phyloP scores from a whole-genome alignment of 2,888 invertebrate genomes.

The Linnaemya tessellans region DNA sequence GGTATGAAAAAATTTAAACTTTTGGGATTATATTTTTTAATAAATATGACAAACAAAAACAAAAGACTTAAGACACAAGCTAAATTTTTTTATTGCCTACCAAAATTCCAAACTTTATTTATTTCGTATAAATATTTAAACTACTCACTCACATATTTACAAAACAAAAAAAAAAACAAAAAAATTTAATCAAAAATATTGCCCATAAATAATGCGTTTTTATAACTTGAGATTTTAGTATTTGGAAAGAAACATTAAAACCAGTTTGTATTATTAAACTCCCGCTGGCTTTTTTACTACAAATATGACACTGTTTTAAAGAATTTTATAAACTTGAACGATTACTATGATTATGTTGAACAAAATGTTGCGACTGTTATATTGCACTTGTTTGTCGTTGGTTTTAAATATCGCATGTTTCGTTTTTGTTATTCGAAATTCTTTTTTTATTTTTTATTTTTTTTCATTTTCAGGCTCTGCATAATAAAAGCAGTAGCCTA shows the following conservation, averaged over 20 bases:
- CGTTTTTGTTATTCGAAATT: not conserved
- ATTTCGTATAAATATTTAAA: not conserved
- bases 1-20: too few species aligned
- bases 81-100: too few species aligned
- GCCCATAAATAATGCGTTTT: not conserved
- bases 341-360: slow-evolving; percentile 36
- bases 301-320: slow-evolving; percentile 48
- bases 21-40: not conserved
- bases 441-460: not conserved
- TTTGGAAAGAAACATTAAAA: slow-evolving; percentile 15
- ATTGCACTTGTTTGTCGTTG: slow-evolving; percentile 26
- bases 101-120: too few species aligned
- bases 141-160: not conserved
- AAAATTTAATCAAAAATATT: not conserved
- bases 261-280: slow-evolving; percentile 56
- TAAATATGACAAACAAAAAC: too few species aligned
- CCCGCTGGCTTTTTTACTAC: slow-evolving; percentile 55
- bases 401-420: slow-evolving; percentile 57
- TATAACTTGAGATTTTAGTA: not conserved
- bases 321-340: slow-evolving; percentile 33
- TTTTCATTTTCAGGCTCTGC: not conserved
- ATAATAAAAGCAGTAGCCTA: slow-evolving; percentile 55
- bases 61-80: slow-evolving; percentile 5
- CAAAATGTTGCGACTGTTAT: not conserved
- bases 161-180: too few species aligned